Conservation (phyloP, 1,140 invertebrate genomes). For the Bactericera cockerelli region DNA sequence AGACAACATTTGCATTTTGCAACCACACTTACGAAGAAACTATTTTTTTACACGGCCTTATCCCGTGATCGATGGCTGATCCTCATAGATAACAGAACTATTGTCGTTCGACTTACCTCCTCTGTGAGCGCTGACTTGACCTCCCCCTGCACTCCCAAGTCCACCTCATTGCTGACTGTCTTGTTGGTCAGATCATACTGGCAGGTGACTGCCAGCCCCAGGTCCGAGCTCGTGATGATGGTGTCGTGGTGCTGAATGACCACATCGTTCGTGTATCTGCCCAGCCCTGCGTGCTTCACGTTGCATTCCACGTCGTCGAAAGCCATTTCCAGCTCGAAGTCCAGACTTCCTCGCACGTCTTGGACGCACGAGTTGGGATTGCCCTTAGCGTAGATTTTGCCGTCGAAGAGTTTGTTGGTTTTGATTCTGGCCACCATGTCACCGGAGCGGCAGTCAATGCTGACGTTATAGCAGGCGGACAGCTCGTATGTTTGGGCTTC, state of each 20-base stretch:
- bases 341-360: slow-evolving; percentile 65
- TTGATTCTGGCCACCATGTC: slow-evolving; percentile 86
- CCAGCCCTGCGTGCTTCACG: slow-evolving; percentile 66
- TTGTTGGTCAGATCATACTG: slow-evolving; percentile 88
- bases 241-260: slow-evolving; percentile 90
- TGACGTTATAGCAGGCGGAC: slow-evolving; percentile 86
- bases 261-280: slow-evolving; percentile 73
- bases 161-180: slow-evolving; percentile 80
- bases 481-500: slow-evolving; percentile 83
- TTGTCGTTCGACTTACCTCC: slow-evolving; percentile 48
- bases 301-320: slow-evolving; percentile 84
- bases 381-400: slow-evolving; percentile 85
- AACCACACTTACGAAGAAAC: no score
- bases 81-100: no score
- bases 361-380: slow-evolving; percentile 80
- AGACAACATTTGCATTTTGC: slow-evolving; percentile 18
- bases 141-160: slow-evolving; percentile 73
- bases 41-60: no score
- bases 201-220: slow-evolving; percentile 79
- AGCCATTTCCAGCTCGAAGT: slow-evolving; percentile 78
- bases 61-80: no score
- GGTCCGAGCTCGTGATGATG: slow-evolving; percentile 83
- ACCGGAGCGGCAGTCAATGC: slow-evolving; percentile 75
- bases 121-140: slow-evolving; percentile 58
- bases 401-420: slow-evolving; percentile 81